A percentile compares a stretch with the other conserved stretches of the same genome.
phyloP scores from a whole-genome alignment of 2,888 invertebrate genomes.

The Troides oblongomaculatus region DNA sequence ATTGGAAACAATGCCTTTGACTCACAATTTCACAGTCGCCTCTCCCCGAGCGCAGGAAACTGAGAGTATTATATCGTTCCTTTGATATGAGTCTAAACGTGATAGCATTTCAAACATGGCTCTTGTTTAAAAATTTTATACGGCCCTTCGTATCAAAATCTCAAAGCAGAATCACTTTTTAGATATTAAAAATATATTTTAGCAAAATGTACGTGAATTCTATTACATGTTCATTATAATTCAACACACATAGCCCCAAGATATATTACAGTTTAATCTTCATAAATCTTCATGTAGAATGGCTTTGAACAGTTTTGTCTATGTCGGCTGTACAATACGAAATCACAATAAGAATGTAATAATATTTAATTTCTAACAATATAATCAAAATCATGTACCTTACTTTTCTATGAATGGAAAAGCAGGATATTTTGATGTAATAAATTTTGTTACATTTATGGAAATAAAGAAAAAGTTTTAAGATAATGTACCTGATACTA shows the following conservation, averaged over 20 bases:
- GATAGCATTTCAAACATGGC: slow-evolving; percentile 65
- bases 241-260: background rate
- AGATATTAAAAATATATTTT: slow-evolving; percentile 14
- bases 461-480: no score
- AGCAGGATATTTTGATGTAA: no score
- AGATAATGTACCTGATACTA: no score
- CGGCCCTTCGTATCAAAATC: slow-evolving; percentile 16
- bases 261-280: no score
- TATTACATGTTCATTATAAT: background rate
- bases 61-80: slow-evolving; percentile 65
- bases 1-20: slow-evolving; percentile 78
- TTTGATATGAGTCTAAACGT: slow-evolving; percentile 73
- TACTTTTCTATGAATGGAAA: no score
- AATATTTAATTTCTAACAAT: no score
- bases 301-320: no score
- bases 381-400: no score
- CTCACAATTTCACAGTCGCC: slow-evolving; percentile 68
- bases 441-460: no score
- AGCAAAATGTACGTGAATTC: background rate
- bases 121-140: slow-evolving; percentile 32
- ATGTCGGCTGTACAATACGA: no score
- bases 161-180: slow-evolving; percentile 8
- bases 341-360: no score
- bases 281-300: no score
- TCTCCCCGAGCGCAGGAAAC: slow-evolving; percentile 53